Evolutionary conservation across 1,140 invertebrate genomes (phyloP).

Genomic region (Drosophila sp.): DNA sequence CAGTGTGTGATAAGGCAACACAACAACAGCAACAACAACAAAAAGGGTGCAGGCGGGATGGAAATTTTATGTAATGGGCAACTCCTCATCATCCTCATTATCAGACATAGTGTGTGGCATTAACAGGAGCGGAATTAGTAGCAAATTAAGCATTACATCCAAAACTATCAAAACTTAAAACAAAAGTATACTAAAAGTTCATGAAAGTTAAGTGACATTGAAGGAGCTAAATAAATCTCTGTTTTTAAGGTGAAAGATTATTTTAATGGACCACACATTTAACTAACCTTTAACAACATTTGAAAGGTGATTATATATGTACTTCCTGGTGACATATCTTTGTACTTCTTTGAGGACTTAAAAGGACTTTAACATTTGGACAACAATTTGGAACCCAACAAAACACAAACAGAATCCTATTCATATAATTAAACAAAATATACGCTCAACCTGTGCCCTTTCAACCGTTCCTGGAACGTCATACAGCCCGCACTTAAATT

Average conservation of each 20-base stretch:
- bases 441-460: background rate
- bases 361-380: too few relatives aligned
- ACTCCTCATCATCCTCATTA: slow-evolving; percentile 8
- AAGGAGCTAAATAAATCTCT: background rate
- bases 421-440: background rate
- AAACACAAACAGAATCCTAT: too few relatives aligned
- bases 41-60: background rate
- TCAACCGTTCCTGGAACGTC: background rate
- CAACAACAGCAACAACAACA: slow-evolving; percentile 1
- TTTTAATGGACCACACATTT: too few relatives aligned
- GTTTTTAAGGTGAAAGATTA: too few relatives aligned
- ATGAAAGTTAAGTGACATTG: background rate
- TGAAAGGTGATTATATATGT: too few relatives aligned
- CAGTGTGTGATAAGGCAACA: slow-evolving; percentile 51
- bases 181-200: background rate
- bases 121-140: slow-evolving; percentile 8
- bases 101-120: slow-evolving; percentile 2
- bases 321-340: too few relatives aligned
- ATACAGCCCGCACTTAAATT: background rate
- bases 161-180: background rate
- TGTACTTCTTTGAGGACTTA: too few relatives aligned
- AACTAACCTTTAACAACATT: background rate
- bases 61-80: background rate
- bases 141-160: background rate
- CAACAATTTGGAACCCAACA: too few relatives aligned